Evolutionary conservation across 2,797 vertebrate species (phyloP).

Genomic region (Onychomys leucogaster): DNA sequence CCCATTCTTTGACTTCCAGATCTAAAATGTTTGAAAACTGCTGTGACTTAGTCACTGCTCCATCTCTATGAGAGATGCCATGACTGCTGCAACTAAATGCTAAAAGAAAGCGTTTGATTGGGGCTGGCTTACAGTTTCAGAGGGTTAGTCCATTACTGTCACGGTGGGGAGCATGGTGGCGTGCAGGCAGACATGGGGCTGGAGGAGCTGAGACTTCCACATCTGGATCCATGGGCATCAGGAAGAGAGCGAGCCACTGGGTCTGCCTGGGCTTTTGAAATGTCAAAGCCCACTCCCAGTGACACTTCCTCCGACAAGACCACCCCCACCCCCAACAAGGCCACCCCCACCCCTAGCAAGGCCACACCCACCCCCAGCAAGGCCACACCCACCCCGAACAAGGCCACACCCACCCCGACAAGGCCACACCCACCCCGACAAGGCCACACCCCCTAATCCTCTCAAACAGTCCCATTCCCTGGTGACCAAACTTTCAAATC

Average conservation of each 20-base stretch:
- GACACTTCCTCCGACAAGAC: not conserved
- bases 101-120: too few species aligned
- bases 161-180: not conserved
- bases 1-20: not conserved
- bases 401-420: not conserved
- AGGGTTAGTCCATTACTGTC: not conserved
- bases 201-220: not conserved
- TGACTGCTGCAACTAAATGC: too few species aligned
- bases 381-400: not conserved
- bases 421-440: not conserved
- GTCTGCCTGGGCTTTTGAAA: not conserved
- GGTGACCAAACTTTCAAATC: too few species aligned
- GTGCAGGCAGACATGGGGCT: not conserved
- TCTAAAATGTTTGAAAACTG: constrained; percentile 53
- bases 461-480: not conserved
- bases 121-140: not conserved
- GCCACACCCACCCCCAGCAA: too few species aligned
- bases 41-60: not conserved
- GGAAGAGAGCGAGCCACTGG: not conserved
- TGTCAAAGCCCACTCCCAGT: not conserved
- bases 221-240: not conserved
- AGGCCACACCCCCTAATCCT: not conserved
- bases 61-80: not conserved
- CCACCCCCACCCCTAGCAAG: not conserved
- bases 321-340: not conserved